A percentile compares a stretch with the other conserved stretches of the same genome.
Conservation (phyloP, 2,888 invertebrate genomes). For the Drosophila anomalata region DNA sequence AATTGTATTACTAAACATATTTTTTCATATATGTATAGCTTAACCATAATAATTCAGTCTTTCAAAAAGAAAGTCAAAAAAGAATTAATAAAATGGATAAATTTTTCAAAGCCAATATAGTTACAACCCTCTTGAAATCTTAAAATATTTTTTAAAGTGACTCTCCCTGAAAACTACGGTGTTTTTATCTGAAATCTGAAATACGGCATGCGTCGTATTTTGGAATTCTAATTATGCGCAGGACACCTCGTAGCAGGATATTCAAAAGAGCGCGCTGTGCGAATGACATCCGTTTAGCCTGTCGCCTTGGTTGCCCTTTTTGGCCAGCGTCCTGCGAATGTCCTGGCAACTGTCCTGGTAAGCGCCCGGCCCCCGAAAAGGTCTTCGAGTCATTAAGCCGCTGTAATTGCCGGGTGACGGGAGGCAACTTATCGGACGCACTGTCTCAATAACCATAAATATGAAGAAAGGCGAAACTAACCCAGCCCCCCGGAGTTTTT, state of each 20-base stretch:
- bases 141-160: constrained; percentile 6
- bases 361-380: not conserved
- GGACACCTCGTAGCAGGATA: constrained; percentile 50
- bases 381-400: constrained; percentile 76
- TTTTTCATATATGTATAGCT: too few species aligned
- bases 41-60: too few species aligned
- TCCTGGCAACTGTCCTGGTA: constrained; percentile 37
- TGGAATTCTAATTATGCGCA: constrained; percentile 74
- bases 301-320: constrained; percentile 44
- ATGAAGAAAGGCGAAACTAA: constrained; percentile 30
- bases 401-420: constrained; percentile 59
- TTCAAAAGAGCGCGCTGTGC: constrained; percentile 62
- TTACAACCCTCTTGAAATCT: not conserved
- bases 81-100: not conserved
- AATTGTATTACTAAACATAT: too few species aligned
- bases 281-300: constrained; percentile 70
- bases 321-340: constrained; percentile 27
- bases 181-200: constrained; percentile 76
- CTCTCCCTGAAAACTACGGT: constrained; percentile 66
- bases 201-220: constrained; percentile 67
- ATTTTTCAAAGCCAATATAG: too few species aligned
- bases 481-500: constrained; percentile 57
- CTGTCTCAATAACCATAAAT: constrained; percentile 72
- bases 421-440: constrained; percentile 51
- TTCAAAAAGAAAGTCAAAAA: too few species aligned